Percentiles rank a stretch among this genome's conserved stretches.
phyloP scores from a whole-genome alignment of 2,888 invertebrate species.

The Tachina lurida region DNA sequence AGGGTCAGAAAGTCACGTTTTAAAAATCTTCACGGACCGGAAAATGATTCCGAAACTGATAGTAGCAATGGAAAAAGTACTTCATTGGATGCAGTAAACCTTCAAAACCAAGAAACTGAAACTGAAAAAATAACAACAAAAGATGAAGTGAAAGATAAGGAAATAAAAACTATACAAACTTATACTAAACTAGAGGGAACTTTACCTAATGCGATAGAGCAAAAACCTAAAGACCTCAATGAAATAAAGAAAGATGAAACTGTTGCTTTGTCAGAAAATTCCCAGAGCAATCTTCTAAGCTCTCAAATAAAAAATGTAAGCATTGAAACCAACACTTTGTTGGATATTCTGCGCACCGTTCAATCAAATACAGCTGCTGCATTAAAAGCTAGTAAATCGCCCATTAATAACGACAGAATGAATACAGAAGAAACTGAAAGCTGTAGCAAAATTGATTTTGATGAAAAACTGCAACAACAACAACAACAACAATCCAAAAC shows the following conservation, averaged over 20 bases:
- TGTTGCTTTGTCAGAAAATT: not conserved
- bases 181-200: not conserved
- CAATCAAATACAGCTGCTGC: conserved; percentile 72
- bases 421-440: conserved; percentile 1
- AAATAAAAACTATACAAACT: not conserved
- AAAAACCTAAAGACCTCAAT: not conserved
- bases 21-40: conserved; percentile 57
- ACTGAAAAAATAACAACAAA: not conserved
- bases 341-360: conserved; percentile 73
- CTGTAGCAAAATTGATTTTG: not conserved
- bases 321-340: conserved; percentile 73
- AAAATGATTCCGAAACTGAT: conserved; percentile 55
- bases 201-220: not conserved
- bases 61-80: conserved; percentile 42
- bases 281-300: conserved; percentile 13
- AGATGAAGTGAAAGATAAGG: not conserved
- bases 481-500: not conserved
- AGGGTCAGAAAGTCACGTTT: conserved; percentile 47
- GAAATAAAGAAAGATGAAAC: not conserved
- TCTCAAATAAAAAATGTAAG: conserved; percentile 69
- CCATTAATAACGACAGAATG: not conserved
- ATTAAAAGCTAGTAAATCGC: conserved; percentile 50
- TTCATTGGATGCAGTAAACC: conserved; percentile 12
- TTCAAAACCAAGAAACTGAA: not conserved
- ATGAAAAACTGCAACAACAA: conserved; percentile 3